Base-by-base conservation (phyloP, 2,888 invertebrate genomes). In the Pollenia labialis region DNA sequence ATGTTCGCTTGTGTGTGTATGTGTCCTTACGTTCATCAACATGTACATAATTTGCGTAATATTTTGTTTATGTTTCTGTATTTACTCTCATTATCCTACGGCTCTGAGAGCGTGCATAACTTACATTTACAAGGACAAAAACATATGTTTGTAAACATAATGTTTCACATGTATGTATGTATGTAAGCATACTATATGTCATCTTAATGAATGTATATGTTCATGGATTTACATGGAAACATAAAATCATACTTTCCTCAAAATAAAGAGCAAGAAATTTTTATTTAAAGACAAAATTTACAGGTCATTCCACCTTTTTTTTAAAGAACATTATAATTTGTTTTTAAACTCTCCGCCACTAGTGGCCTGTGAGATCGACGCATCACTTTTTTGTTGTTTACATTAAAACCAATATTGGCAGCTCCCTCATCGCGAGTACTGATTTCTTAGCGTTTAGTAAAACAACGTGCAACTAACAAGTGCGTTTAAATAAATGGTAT, bases 11-110 rank as follows among this genome's bases (percentile, higher is more conserved):
- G 64, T 48, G 18, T 46, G 18, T n/a, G 42, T 32, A n/a, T 16
- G 16, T 60, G 11, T 48, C 50, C 60, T 56, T 60, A 9, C 32
- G 32, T 60, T 58, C 52, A 68, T 69, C 58, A 74, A 23, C 18
- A 81, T 81, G 74, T 60, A 32, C 58, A 62, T 60, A 60, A 42
- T 60, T 42, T 42, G n/a, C n/a, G 60, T 42, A 58, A 42, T 42
- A 62, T 62, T 62, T 62, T 40, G 42, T 40, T 62, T 42, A 10
- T 62, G n/a, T 42, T 62, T 62, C 4, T 62, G 16, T 16, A 62
- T 62, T 62, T 16, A 16, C 42, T 62, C 62, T 42, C 4, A 62
- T 62, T 62, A 62, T 62, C n/a, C 9, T 62, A 42, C 16, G 42
- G 62, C 42, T 62, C 42, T 62, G 42, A 42, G 42, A 32, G 32